A percentile compares a stretch with the other conserved stretches of the same genome.
Evolutionary conservation across 2,888 invertebrate genomes (phyloP).

Genomic region (Leptothorax acervorum): DNA sequence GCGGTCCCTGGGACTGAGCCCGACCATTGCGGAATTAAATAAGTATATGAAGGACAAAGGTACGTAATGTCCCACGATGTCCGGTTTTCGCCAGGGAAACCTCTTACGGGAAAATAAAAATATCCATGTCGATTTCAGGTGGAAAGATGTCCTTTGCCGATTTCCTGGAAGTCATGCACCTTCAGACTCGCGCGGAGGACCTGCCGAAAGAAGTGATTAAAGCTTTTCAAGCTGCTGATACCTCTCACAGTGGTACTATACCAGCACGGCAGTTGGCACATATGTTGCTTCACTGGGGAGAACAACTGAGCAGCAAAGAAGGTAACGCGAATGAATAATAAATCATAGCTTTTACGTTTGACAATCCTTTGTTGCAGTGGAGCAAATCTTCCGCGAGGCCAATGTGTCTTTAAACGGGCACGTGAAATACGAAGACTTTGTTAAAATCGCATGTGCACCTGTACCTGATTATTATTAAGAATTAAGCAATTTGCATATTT

Average conservation of each 20-base stretch:
- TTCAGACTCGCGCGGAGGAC: conserved; percentile 94
- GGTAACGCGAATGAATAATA: conserved; percentile 82
- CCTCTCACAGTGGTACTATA: conserved; percentile 90
- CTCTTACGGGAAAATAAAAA: not conserved
- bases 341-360: not conserved
- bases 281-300: conserved; percentile 96
- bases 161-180: conserved; percentile 97
- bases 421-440: conserved; percentile 96
- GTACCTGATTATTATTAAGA: conserved; percentile 95
- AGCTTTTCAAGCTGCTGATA: conserved; percentile 96
- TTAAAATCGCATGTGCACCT: conserved; percentile 96
- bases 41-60: conserved; percentile 92
- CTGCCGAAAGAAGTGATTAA: conserved; percentile 94
- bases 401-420: conserved; percentile 93
- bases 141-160: conserved; percentile 98
- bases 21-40: conserved; percentile 95
- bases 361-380: conserved; percentile 86
- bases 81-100: not conserved
- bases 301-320: conserved; percentile 90
- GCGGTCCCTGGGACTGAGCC: conserved; percentile 97
- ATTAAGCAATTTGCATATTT: conserved; percentile 17
- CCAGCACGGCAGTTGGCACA: conserved; percentile 94
- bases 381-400: conserved; percentile 96
- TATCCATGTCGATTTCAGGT: conserved; percentile 86
- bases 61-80: conserved; percentile 65